phyloP scores from a whole-genome alignment of 2,797 vertebrate species.

The Paguma larvata region DNA sequence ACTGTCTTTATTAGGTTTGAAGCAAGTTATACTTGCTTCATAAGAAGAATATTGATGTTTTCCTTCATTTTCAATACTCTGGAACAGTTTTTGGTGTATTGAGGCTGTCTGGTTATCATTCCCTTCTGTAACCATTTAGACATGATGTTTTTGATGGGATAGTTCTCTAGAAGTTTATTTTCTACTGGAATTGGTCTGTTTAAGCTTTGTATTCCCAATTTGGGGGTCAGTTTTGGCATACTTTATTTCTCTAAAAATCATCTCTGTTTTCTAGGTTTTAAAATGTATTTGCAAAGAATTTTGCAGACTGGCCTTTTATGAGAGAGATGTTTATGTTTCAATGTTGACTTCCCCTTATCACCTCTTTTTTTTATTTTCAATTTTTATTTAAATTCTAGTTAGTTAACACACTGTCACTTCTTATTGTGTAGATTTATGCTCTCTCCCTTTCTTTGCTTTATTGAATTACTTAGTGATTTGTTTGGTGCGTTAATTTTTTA shows the following conservation, averaged over 20 bases:
- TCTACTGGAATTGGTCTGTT: background rate
- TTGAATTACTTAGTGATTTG: background rate
- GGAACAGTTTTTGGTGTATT: background rate
- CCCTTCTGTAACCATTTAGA: background rate
- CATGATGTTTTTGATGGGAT: background rate
- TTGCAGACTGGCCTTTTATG: background rate
- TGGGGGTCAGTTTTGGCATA: background rate
- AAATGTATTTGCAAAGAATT: background rate
- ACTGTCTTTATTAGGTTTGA: background rate
- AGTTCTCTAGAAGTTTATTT: background rate
- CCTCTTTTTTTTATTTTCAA: background rate
- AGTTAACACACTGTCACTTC: background rate
- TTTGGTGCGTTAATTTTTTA: background rate
- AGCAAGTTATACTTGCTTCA: background rate
- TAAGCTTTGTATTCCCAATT: background rate
- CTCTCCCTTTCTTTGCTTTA: constrained; percentile 15
- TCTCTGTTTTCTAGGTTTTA: background rate
- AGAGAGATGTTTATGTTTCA: background rate
- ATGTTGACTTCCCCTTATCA: background rate
- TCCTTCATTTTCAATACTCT: background rate
- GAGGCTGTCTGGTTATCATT: background rate
- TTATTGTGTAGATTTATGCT: constrained; percentile 13
- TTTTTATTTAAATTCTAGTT: too few species aligned
- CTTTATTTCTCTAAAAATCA: background rate
- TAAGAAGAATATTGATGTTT: background rate